Evolutionary conservation across 30 jellyfish, hydroid and myxozoan genomes (phyloP).

Genomic region (Mastigias papua): DNA sequence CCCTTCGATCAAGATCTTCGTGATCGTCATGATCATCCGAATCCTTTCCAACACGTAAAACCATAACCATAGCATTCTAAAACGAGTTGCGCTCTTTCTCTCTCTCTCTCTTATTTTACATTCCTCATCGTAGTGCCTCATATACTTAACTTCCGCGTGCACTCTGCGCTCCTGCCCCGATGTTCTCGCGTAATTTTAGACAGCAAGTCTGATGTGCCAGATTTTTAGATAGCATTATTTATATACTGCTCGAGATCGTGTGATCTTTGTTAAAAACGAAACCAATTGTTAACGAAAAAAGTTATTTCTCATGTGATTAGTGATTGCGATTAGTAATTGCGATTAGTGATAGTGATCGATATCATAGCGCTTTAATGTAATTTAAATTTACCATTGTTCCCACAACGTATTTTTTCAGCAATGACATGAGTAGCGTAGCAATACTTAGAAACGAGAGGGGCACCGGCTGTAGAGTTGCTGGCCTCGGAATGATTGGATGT

Average conservation of each 20-base stretch:
- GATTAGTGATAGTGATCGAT: not conserved
- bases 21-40: too few relatives aligned
- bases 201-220: not conserved
- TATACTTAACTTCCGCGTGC: not conserved
- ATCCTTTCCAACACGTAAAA: too few relatives aligned
- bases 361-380: not conserved
- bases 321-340: not conserved
- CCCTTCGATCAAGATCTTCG: too few relatives aligned
- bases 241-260: not conserved
- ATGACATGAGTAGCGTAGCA: not conserved
- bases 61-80: too few relatives aligned
- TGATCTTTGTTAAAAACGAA: not conserved
- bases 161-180: not conserved
- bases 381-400: not conserved
- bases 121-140: not conserved
- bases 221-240: not conserved
- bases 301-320: not conserved
- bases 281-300: not conserved
- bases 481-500: too few relatives aligned
- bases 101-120: not conserved
- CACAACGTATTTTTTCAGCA: not conserved
- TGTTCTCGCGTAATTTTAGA: not conserved
- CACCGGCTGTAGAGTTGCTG: not conserved
- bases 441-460: not conserved
- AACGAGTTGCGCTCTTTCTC: too few relatives aligned